Evolutionary conservation across 2,797 vertebrate genomes (phyloP).

Genomic region (Cyclura pinguis): DNA sequence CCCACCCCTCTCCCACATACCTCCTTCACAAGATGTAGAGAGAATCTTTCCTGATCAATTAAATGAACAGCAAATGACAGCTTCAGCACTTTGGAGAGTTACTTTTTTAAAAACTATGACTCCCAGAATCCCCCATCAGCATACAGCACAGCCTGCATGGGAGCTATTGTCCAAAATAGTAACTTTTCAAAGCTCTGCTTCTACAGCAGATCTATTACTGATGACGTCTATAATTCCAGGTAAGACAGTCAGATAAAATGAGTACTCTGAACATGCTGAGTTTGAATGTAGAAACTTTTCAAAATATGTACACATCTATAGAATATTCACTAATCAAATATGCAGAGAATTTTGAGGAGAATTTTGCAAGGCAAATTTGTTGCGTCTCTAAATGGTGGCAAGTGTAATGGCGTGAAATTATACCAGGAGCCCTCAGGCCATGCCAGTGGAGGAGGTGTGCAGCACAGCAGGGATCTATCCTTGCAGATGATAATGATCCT

Average conservation of each 20-base stretch:
- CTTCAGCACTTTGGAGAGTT: too few species aligned
- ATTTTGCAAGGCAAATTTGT: neutral
- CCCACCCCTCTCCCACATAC: too few species aligned
- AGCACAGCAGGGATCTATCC: too few species aligned
- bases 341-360: neutral
- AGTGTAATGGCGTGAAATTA: neutral
- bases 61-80: neutral
- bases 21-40: conserved; percentile 1
- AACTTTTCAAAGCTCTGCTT: neutral
- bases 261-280: neutral
- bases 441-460: neutral
- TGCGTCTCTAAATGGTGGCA: neutral
- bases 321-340: neutral
- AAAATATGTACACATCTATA: neutral
- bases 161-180: too few species aligned
- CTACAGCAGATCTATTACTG: neutral
- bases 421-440: neutral
- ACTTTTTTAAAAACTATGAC: too few species aligned
- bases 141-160: too few species aligned
- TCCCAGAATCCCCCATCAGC: too few species aligned
- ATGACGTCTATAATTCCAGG: neutral
- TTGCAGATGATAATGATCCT: neutral
- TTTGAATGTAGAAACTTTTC: conserved; percentile 1
- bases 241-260: neutral
- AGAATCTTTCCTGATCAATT: neutral